Conservation (phyloP, 2,113 vertebrate genomes). For the Cephalopterus ornatus region DNA sequence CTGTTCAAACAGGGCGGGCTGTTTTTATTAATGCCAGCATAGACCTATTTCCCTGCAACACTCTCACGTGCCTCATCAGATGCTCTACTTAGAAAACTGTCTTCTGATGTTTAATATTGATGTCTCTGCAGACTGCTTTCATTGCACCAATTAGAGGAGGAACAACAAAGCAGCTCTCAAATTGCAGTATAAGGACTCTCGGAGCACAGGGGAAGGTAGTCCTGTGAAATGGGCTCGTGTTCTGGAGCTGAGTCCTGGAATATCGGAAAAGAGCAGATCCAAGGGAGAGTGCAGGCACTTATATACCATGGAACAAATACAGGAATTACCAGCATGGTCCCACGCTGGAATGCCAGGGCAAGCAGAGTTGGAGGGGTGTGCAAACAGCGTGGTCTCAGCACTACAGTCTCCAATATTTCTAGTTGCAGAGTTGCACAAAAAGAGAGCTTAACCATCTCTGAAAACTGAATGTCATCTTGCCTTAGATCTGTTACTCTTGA, state of each 20-base stretch:
- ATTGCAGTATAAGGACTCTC: background rate
- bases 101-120: conserved; percentile 33
- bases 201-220: background rate
- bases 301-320: background rate
- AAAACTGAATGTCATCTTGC: background rate
- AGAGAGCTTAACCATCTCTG: background rate
- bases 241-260: background rate
- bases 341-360: background rate
- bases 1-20: background rate
- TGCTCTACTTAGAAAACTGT: background rate
- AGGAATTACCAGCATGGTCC: background rate
- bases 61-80: background rate
- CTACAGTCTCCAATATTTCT: background rate
- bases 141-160: background rate
- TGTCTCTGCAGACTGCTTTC: background rate
- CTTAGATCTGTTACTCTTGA: background rate
- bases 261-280: background rate
- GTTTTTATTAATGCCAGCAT: background rate
- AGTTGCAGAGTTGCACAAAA: background rate
- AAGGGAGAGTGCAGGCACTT: background rate
- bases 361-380: background rate
- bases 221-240: background rate
- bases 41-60: background rate
- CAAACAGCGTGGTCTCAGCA: background rate
- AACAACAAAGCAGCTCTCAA: background rate